Conservation (phyloP, 2,113 vertebrate genomes). For the Daubentonia madagascariensis region DNA sequence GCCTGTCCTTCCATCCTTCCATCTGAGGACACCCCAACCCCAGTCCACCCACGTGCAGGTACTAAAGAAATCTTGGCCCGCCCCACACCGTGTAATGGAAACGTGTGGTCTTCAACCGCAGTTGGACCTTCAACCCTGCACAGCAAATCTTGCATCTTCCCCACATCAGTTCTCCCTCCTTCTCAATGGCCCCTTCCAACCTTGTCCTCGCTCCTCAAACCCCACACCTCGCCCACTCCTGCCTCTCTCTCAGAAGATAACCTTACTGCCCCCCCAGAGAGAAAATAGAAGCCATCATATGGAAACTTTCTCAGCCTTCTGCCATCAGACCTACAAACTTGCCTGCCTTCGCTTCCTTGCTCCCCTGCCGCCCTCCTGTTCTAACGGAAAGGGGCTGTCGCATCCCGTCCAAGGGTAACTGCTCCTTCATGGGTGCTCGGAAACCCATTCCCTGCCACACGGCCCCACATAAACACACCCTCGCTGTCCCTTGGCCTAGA, state of each 20-base stretch:
- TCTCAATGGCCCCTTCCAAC: background rate
- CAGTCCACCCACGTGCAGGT: too few species aligned
- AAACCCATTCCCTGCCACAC: background rate
- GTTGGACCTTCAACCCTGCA: rapidly evolving
- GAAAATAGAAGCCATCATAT: background rate
- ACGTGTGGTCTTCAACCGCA: rapidly evolving
- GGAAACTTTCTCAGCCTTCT: background rate
- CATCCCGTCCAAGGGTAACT: background rate
- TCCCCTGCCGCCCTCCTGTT: background rate
- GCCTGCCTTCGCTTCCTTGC: background rate
- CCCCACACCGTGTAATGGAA: background rate
- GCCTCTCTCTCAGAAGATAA: background rate
- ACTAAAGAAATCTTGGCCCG: background rate
- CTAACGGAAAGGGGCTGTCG: background rate
- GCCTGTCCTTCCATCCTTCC: background rate
- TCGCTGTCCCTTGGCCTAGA: background rate
- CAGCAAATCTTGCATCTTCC: background rate
- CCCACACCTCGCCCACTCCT: background rate
- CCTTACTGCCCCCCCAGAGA: background rate
- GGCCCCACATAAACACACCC: background rate
- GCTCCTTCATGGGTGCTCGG: background rate
- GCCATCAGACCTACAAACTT: background rate
- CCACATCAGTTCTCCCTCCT: background rate
- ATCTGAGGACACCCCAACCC: background rate
- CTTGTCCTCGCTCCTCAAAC: background rate